Conservation (phyloP, 2,113 vertebrate genomes). For the Dasypus novemcinctus region DNA sequence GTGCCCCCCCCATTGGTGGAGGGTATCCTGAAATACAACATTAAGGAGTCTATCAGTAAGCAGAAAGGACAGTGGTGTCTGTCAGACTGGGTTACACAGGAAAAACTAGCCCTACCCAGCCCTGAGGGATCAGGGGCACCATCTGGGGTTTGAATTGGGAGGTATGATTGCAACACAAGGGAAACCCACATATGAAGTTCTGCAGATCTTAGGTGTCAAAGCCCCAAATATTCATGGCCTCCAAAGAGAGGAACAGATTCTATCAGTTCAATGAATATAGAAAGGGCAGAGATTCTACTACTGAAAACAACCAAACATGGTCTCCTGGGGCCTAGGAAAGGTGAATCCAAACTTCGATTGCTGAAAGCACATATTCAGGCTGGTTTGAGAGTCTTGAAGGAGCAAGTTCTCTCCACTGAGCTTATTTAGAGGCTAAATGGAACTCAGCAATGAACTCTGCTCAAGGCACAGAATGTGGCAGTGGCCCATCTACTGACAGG, state of each 20-base stretch:
- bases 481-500: background rate
- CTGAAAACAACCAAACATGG: background rate
- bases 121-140: background rate
- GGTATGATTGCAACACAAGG: background rate
- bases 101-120: background rate
- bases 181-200: background rate
- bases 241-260: background rate
- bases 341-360: background rate
- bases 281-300: background rate
- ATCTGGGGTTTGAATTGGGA: background rate
- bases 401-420: background rate
- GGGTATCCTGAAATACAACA: background rate
- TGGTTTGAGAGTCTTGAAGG: background rate
- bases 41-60: background rate
- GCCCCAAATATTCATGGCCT: background rate
- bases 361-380: background rate
- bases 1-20: background rate
- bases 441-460: background rate
- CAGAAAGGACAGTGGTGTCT: background rate
- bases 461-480: background rate
- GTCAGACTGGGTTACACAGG: background rate
- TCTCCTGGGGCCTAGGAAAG: background rate
- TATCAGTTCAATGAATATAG: background rate
- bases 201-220: background rate
- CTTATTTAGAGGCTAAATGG: background rate